phyloP scores from a whole-genome alignment of 2,113 vertebrate genomes.

The Chloropsis hardwickii region DNA sequence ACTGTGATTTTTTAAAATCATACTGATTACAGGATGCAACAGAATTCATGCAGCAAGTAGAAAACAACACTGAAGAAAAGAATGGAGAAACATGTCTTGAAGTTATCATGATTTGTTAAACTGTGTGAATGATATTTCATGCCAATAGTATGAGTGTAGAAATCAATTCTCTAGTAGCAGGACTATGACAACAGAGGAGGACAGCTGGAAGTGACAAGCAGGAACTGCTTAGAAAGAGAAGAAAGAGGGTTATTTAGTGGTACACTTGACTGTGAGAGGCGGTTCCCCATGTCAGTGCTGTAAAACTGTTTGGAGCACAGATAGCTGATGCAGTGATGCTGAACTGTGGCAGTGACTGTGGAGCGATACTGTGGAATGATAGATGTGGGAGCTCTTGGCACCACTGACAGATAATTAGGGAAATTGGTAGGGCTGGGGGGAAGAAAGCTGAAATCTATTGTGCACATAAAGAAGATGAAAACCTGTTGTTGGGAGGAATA shows the following conservation, averaged over 20 bases:
- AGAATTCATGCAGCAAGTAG: background rate
- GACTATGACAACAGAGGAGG: background rate
- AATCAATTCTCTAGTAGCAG: background rate
- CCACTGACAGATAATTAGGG: background rate
- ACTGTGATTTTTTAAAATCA: background rate
- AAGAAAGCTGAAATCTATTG: background rate
- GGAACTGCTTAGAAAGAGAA: background rate
- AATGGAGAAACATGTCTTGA: background rate
- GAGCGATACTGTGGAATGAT: background rate
- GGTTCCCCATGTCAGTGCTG: background rate
- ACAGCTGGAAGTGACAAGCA: background rate
- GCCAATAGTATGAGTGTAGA: background rate
- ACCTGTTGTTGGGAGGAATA: background rate
- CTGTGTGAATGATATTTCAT: background rate
- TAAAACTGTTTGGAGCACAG: background rate
- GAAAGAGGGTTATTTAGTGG: background rate
- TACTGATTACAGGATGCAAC: background rate
- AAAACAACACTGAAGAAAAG: background rate
- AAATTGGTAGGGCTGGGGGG: background rate
- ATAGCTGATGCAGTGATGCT: background rate
- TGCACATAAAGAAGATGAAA: constrained; percentile 11
- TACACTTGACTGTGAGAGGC: background rate
- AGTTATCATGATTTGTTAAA: background rate
- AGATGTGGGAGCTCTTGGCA: background rate
- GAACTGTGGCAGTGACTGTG: background rate